Base-by-base conservation (phyloP, 2,797 vertebrate species). In the Thripadectes ignobilis region DNA sequence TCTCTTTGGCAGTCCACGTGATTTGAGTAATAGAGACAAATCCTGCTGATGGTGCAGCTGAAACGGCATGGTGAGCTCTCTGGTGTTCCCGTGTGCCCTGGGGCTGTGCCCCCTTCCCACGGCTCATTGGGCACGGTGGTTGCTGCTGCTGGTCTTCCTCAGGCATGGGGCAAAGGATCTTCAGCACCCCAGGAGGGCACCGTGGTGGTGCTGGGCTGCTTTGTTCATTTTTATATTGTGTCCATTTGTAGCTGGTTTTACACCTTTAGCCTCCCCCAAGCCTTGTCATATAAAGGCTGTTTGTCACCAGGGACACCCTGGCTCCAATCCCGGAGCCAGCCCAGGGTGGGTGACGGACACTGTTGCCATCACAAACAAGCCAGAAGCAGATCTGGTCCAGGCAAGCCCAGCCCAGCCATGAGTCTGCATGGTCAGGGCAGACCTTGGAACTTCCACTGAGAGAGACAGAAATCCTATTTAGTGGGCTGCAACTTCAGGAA, bases 1-100 rank as follows among this genome's bases (percentile, higher is more conserved):
- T n/a, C 6, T 55, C 8, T 2, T 43, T 21, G 22, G 49, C 20
- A 77, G 23, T 30, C 39, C 7, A 0, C 1, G 1, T 15, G 14
- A n/a, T 58, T 18, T 61, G 15, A 82, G 12, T 21, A 17, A 20
- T 0, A 26, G 51, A 48, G n/a, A 29, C 29, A 32, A 39, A 57
- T 21, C 36, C 55, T 57, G 52, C 32, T 39, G 0, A 22, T 12
- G 2, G 2, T 2, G 12, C 11, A 54, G 34, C 7, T 77, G 20
- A 14, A 68, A 5, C 10, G 8, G n/a, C 57, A 3, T 69, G 12
- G 11, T 46, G 72, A 62, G 1, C 51, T 61, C 1, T 39, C 29
- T 27, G 5, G 7, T 18, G 49, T 59, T 24, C 24, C 21, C 2
- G 2, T 29, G 16, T 36, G 48, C 32, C 15, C n/a, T 23, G 72